These are phyloP conservation scores for Eulithis prunata DNA, from an alignment of 2,888 invertebrate genomes.

Conservation along the genomic window DNA sequence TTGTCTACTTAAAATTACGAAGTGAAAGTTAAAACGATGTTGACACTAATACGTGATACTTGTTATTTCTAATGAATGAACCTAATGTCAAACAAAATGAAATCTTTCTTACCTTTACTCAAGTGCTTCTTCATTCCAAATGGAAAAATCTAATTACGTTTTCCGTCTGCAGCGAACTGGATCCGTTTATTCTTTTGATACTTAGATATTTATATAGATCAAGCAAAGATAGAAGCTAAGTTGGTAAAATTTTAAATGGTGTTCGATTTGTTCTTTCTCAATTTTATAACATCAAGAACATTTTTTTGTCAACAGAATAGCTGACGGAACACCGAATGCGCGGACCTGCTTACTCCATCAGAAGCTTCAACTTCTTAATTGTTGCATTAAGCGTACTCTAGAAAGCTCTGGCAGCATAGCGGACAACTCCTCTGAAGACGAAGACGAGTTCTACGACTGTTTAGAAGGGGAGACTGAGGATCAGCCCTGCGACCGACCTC, in stretches of 20 bases:
- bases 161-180: constrained; percentile 9
- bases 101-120: constrained; percentile 15
- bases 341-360: constrained; percentile 96
- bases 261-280: background rate
- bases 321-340: constrained; percentile 93
- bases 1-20: constrained; percentile 63
- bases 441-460: constrained; percentile 93
- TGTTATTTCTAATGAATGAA: constrained; percentile 38
- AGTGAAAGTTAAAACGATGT: constrained; percentile 73
- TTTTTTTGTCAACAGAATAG: constrained; percentile 85
- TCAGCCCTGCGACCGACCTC: constrained; percentile 71
- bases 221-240: background rate
- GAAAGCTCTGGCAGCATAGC: constrained; percentile 70
- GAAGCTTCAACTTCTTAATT: constrained; percentile 95
- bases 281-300: background rate
- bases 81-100: constrained; percentile 24
- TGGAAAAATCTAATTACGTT: constrained; percentile 15
- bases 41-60: constrained; percentile 58
- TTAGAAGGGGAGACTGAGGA: constrained; percentile 82
- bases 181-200: constrained; percentile 4
- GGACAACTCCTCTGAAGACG: constrained; percentile 79
- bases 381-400: constrained; percentile 87
- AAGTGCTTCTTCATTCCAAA: constrained; percentile 19
- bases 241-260: background rate
- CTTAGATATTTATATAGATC: background rate